Conservation (phyloP, 1,140 invertebrate genomes). For the Helicoverpa zea region DNA sequence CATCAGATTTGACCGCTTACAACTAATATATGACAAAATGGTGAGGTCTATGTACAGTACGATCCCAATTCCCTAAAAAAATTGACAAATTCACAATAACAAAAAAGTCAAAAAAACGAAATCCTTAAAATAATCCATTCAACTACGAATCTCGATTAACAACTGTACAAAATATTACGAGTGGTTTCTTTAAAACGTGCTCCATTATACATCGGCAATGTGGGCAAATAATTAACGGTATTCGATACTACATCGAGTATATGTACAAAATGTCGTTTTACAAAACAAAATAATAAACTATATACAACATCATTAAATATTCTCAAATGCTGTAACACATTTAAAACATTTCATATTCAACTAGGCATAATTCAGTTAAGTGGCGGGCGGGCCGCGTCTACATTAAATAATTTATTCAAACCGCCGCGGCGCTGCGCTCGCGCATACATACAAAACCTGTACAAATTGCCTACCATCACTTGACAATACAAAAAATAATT, state of each 20-base stretch:
- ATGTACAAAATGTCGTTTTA: constrained; percentile 83
- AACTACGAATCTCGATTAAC: constrained; percentile 85
- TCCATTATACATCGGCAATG: constrained; percentile 75
- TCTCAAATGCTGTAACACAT: constrained; percentile 87
- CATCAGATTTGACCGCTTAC: constrained; percentile 84
- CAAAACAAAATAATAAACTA: constrained; percentile 86
- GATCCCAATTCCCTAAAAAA: constrained; percentile 87
- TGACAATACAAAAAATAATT: constrained; percentile 67
- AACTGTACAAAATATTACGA: constrained; percentile 86
- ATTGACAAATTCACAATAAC: constrained; percentile 87
- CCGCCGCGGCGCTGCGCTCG: constrained; percentile 61
- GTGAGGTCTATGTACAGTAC: constrained; percentile 85
- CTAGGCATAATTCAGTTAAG: constrained; percentile 82
- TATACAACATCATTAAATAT: constrained; percentile 87
- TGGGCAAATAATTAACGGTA: constrained; percentile 76
- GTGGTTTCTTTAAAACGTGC: constrained; percentile 84
- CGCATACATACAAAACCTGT: constrained; percentile 68
- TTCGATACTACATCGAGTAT: constrained; percentile 68
- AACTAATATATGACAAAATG: constrained; percentile 82
- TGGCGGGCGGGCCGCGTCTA: constrained; percentile 65
- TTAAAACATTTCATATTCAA: constrained; percentile 87
- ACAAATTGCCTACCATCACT: constrained; percentile 72
- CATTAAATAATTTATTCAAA: constrained; percentile 70
- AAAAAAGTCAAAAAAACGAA: constrained; percentile 81
- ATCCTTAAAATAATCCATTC: constrained; percentile 84